Evolutionary conservation across 2,113 vertebrate species (phyloP).

Genomic region (Nothocercus nigrocapillus): DNA sequence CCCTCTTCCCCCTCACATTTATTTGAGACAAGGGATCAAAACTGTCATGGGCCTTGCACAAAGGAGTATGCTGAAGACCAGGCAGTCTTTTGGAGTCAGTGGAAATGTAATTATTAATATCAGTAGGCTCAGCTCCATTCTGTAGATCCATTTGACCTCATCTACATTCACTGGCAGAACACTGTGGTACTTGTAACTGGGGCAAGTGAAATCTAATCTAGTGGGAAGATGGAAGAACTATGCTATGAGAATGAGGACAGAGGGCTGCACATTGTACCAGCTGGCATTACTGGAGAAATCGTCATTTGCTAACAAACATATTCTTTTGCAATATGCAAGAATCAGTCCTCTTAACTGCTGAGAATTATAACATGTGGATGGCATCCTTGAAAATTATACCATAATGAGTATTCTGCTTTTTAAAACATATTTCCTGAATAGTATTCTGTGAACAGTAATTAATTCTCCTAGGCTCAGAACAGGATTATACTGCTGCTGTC

Average conservation of each 20-base stretch:
- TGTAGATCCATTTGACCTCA: background rate
- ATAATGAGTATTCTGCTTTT: conserved; percentile 60
- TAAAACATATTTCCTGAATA: conserved; percentile 55
- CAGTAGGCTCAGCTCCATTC: background rate
- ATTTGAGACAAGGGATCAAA: background rate
- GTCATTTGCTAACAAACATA: background rate
- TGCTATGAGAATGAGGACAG: background rate
- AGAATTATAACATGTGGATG: background rate
- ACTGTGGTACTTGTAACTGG: background rate
- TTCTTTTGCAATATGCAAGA: background rate
- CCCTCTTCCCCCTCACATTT: background rate
- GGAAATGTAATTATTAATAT: background rate
- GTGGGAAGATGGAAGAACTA: background rate
- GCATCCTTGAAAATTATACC: conserved; percentile 37
- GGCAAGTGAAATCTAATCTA: background rate
- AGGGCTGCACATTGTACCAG: background rate
- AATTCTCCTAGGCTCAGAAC: conserved; percentile 55
- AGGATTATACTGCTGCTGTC: conserved; percentile 58
- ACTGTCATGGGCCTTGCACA: background rate
- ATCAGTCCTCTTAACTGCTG: background rate
- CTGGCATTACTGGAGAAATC: background rate
- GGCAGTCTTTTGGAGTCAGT: background rate
- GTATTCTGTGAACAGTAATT: conserved; percentile 60
- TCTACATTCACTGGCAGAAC: background rate
- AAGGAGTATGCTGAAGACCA: background rate